These are phyloP conservation scores for Halesus radiatus DNA, from an alignment of 1,140 invertebrate species.

Conservation along the genomic window DNA sequence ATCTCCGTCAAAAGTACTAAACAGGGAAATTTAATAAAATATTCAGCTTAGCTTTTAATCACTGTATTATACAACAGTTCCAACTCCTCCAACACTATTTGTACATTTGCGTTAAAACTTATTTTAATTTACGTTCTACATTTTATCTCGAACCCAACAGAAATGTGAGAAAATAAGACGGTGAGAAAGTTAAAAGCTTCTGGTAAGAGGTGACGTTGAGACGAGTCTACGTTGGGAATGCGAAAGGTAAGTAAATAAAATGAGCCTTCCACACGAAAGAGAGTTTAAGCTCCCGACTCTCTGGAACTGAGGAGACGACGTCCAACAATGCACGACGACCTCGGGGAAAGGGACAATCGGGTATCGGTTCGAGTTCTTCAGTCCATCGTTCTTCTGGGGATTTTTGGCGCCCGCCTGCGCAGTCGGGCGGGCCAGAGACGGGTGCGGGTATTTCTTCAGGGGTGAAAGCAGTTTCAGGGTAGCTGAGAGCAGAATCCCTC, in stretches of 20 bases:
- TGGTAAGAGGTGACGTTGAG: slow-evolving; percentile 35
- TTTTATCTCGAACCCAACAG: slow-evolving; percentile 38
- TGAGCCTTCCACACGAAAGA: slow-evolving; percentile 6
- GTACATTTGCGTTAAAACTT: slow-evolving; percentile 36
- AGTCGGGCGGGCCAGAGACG: too few species aligned
- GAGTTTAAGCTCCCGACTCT: background rate
- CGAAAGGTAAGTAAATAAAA: slow-evolving; percentile 43
- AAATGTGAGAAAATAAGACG: slow-evolving; percentile 35
- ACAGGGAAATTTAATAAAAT: background rate
- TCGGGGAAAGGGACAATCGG: background rate
- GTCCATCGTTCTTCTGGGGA: background rate
- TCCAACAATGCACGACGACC: background rate
- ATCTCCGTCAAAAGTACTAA: too few species aligned
- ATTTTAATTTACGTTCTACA: slow-evolving; percentile 37
- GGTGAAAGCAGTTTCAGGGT: background rate
- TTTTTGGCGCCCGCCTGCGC: background rate
- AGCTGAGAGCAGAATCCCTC: too few species aligned
- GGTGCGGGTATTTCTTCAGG: slow-evolving; percentile 3
- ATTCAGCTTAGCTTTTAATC: slow-evolving; percentile 17
- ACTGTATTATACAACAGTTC: slow-evolving; percentile 3
- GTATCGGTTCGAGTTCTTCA: background rate
- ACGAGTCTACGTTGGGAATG: slow-evolving; percentile 29
- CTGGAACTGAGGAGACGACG: background rate
- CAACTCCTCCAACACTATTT: slow-evolving; percentile 26
- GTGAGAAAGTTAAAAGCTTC: slow-evolving; percentile 40